These are phyloP conservation scores for Drosophila tripunctata DNA, from an alignment of 2,888 invertebrate genomes.

Conservation along the genomic window DNA sequence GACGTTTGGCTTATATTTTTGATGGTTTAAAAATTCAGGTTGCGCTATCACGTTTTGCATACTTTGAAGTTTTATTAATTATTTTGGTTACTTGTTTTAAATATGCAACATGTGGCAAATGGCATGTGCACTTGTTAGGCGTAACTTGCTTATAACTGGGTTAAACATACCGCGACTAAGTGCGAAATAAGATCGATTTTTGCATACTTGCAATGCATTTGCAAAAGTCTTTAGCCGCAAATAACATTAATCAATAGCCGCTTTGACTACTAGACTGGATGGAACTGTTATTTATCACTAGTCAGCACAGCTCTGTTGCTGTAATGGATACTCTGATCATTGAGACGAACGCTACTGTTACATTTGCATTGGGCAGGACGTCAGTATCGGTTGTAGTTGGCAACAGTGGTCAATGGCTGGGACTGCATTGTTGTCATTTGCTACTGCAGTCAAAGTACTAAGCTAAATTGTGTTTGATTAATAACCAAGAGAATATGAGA, in stretches of 20 bases:
- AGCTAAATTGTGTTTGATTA: not conserved
- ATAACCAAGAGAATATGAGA: no score
- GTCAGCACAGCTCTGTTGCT: not conserved
- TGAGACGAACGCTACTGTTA: not conserved
- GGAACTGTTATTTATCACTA: not conserved
- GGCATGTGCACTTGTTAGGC: slow-evolving; percentile 62
- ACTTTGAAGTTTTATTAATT: slow-evolving; percentile 33
- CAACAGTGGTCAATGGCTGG: not conserved
- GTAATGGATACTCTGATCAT: not conserved
- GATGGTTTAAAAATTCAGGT: slow-evolving; percentile 59
- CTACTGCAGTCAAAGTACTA: no score
- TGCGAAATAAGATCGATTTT: slow-evolving; percentile 40
- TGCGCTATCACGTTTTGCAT: slow-evolving; percentile 46
- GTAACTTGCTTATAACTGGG: slow-evolving; percentile 65
- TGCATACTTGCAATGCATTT: slow-evolving; percentile 24
- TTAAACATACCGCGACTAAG: slow-evolving; percentile 42
- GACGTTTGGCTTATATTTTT: slow-evolving; percentile 28
- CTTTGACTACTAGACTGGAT: no score
- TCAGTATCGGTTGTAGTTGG: not conserved
- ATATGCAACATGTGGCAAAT: slow-evolving; percentile 22
- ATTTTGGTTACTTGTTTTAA: slow-evolving; percentile 16
- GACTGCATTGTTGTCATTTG: not conserved
- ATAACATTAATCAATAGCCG: not conserved
- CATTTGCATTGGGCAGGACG: not conserved
- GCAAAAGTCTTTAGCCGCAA: not conserved